Conservation (phyloP, 1,140 invertebrate species). For the Helicorthomorpha holstii region DNA sequence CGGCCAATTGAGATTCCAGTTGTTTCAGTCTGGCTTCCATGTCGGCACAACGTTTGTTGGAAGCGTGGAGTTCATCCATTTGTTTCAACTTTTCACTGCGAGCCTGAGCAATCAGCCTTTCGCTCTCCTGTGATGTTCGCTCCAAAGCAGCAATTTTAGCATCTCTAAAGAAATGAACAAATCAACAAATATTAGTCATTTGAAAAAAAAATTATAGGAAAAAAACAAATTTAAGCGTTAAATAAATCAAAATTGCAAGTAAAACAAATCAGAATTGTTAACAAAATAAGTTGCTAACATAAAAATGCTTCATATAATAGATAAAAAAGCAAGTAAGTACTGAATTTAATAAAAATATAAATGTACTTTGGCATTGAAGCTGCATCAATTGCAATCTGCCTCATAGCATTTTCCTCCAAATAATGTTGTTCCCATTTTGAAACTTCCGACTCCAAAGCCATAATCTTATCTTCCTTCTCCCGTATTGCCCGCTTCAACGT, state of each 20-base stretch:
- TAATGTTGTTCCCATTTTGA: constrained; percentile 76
- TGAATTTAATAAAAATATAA: constrained; percentile 2
- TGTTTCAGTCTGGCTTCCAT: constrained; percentile 71
- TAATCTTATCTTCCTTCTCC: constrained; percentile 61
- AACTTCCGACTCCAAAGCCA: constrained; percentile 61
- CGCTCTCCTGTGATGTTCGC: constrained; percentile 68
- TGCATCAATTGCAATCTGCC: constrained; percentile 66
- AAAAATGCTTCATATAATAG: constrained; percentile 9
- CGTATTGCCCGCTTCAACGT: constrained; percentile 47
- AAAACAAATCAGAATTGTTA: no score
- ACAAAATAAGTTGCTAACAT: no score
- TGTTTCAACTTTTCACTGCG: constrained; percentile 68
- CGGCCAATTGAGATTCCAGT: constrained; percentile 67
- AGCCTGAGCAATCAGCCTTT: constrained; percentile 67
- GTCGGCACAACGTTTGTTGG: constrained; percentile 61
- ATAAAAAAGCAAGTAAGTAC: constrained; percentile 11
- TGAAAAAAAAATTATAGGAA: constrained; percentile 11
- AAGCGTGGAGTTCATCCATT: constrained; percentile 54
- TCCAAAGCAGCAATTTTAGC: constrained; percentile 69
- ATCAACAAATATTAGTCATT: neutral
- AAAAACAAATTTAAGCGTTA: constrained; percentile 11
- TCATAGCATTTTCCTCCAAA: constrained; percentile 61
- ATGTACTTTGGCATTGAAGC: constrained; percentile 64
- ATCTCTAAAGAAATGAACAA: constrained; percentile 36
- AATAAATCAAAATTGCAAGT: constrained; percentile 9